Evolutionary conservation across 2,888 invertebrate genomes (phyloP).

Genomic region (Clepsis dumicolana): DNA sequence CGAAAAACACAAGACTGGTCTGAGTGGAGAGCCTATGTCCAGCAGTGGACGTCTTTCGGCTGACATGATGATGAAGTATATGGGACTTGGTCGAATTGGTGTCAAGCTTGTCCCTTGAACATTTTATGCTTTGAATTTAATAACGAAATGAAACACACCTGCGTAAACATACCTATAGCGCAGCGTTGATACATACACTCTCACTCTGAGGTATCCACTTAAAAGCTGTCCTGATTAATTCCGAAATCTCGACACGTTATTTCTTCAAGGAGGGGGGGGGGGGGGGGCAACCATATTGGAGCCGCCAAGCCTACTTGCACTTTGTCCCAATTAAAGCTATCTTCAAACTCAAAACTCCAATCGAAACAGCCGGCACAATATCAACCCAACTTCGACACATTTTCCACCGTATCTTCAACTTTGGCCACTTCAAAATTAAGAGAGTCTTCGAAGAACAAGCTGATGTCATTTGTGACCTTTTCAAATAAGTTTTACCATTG

Average conservation of each 20-base stretch:
- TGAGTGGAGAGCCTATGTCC: too few species aligned
- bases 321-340: not conserved
- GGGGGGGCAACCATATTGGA: not conserved
- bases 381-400: not conserved
- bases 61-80: too few species aligned
- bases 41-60: too few species aligned
- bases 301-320: not conserved
- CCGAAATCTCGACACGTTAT: not conserved
- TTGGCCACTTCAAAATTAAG: not conserved
- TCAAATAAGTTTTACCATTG: not conserved
- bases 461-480: not conserved
- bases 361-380: not conserved
- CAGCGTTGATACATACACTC: too few species aligned
- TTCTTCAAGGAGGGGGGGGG: not conserved
- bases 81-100: too few species aligned
- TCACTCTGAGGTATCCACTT: not conserved
- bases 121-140: too few species aligned
- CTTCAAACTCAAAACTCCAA: constrained; percentile 5
- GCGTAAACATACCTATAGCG: too few species aligned
- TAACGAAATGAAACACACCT: too few species aligned
- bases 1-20: too few species aligned
- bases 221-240: not conserved
- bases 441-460: not conserved
- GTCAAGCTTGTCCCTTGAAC: too few species aligned
- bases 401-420: not conserved